Evolutionary conservation across 1,140 invertebrate genomes (phyloP).

Genomic region (Leucophenga varia): DNA sequence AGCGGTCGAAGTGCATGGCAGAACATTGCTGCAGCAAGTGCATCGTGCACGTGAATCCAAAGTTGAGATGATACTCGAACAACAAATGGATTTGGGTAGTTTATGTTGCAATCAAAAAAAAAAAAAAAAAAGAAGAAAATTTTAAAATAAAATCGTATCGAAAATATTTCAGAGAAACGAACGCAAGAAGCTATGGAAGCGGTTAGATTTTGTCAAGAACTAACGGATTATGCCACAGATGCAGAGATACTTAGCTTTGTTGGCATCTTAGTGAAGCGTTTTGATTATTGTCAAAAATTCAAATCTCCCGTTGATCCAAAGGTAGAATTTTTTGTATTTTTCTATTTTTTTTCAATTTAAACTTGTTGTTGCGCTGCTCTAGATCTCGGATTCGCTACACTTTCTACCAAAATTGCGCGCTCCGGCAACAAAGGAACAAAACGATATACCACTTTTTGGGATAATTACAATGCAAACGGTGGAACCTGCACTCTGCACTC

Average conservation of each 20-base stretch:
- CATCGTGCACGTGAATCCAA: constrained; percentile 57
- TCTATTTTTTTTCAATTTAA: not conserved
- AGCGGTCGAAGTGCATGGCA: constrained; percentile 64
- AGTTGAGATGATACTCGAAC: constrained; percentile 56
- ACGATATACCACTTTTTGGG: constrained; percentile 58
- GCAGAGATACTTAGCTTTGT: constrained; percentile 69
- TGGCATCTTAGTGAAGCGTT: constrained; percentile 63
- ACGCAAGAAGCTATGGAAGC: constrained; percentile 58
- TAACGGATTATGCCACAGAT: constrained; percentile 66
- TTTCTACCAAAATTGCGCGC: constrained; percentile 59
- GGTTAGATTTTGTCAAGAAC: constrained; percentile 62
- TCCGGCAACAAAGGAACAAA: constrained; percentile 43
- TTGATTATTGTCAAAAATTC: constrained; percentile 63
- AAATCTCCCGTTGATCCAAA: constrained; percentile 56
- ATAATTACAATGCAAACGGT: constrained; percentile 62
- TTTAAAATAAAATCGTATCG: too few relatives aligned
- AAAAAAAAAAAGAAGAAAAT: too few relatives aligned
- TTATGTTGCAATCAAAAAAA: too few relatives aligned
- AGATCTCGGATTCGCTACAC: constrained; percentile 58
- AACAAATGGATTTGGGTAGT: constrained; percentile 60
- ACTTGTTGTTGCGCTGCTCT: not conserved
- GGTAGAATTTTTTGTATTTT: constrained; percentile 18
- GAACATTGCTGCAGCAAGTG: constrained; percentile 59
- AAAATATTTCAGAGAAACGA: constrained; percentile 45
- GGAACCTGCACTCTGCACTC: constrained; percentile 60